These are phyloP conservation scores for Archegozetes longisetosus DNA, from an alignment of 1,140 invertebrate genomes.

Conservation along the genomic window DNA sequence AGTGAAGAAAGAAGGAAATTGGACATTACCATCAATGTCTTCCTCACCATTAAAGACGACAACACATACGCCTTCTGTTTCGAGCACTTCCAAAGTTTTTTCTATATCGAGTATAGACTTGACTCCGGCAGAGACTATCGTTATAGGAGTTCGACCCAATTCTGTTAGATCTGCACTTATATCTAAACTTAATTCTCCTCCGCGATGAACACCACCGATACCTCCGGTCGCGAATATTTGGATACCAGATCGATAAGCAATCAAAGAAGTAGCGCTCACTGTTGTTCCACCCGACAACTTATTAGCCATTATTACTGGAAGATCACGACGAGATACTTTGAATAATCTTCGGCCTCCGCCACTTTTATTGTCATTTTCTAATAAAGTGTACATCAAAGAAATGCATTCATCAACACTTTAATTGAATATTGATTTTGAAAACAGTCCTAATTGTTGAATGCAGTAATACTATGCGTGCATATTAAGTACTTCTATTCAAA, in stretches of 20 bases:
- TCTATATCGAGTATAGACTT: slow-evolving; percentile 95
- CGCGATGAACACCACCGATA: slow-evolving; percentile 84
- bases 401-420: slow-evolving; percentile 4
- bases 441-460: too few relatives aligned
- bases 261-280: slow-evolving; percentile 79
- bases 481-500: too few relatives aligned
- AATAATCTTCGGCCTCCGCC: slow-evolving; percentile 31
- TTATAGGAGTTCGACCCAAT: slow-evolving; percentile 63
- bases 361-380: slow-evolving; percentile 19
- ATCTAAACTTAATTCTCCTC: slow-evolving; percentile 66
- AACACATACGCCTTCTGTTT: slow-evolving; percentile 85
- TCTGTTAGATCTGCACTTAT: slow-evolving; percentile 88
- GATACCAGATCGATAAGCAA: slow-evolving; percentile 62
- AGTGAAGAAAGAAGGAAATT: slow-evolving; percentile 77
- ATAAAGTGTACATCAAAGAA: slow-evolving; percentile 38
- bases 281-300: slow-evolving; percentile 79
- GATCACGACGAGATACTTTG: slow-evolving; percentile 73
- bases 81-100: slow-evolving; percentile 84
- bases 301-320: slow-evolving; percentile 54
- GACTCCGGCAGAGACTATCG: slow-evolving; percentile 84
- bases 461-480: too few relatives aligned
- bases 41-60: slow-evolving; percentile 19
- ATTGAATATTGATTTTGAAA: neutral
- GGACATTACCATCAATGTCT: slow-evolving; percentile 32
- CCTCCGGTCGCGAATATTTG: slow-evolving; percentile 84